Conservation (phyloP, 2,888 invertebrate species). For the Heliconius aoede region DNA sequence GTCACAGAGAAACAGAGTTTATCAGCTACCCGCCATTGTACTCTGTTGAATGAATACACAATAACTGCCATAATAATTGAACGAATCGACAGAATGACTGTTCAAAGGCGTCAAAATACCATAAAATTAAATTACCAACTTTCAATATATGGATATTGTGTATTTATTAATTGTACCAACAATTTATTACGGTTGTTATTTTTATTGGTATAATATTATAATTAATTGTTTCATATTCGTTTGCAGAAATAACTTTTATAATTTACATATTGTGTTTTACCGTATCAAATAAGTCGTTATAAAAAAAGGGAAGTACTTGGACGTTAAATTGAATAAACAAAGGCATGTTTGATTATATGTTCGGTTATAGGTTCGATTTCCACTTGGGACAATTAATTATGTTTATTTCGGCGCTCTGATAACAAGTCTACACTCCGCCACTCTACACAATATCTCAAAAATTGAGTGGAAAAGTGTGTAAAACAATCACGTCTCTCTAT, state of each 20-base stretch:
- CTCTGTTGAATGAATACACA: constrained; percentile 36
- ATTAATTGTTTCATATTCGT: background rate
- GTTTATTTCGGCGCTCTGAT: background rate
- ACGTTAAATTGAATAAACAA: background rate
- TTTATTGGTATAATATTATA: constrained; percentile 12
- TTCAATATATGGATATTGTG: background rate
- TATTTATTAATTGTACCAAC: background rate
- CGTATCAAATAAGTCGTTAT: background rate
- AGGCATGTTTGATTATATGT: background rate
- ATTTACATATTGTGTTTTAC: background rate
- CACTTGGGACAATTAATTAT: background rate
- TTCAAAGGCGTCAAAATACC: constrained; percentile 31
- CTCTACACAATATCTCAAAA: no score
- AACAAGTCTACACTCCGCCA: no score
- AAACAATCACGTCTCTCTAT: no score
- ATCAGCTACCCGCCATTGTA: constrained; percentile 31
- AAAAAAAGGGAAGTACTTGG: background rate
- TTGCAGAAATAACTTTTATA: background rate
- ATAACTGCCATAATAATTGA: constrained; percentile 23
- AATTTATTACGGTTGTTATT: constrained; percentile 7
- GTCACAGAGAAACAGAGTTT: constrained; percentile 14
- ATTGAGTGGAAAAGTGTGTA: no score
- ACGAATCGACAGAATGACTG: constrained; percentile 34
- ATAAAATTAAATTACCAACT: constrained; percentile 35
- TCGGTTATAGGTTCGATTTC: background rate